phyloP scores from a whole-genome alignment of 2,113 vertebrate genomes.

The Chloropsis hardwickii region DNA sequence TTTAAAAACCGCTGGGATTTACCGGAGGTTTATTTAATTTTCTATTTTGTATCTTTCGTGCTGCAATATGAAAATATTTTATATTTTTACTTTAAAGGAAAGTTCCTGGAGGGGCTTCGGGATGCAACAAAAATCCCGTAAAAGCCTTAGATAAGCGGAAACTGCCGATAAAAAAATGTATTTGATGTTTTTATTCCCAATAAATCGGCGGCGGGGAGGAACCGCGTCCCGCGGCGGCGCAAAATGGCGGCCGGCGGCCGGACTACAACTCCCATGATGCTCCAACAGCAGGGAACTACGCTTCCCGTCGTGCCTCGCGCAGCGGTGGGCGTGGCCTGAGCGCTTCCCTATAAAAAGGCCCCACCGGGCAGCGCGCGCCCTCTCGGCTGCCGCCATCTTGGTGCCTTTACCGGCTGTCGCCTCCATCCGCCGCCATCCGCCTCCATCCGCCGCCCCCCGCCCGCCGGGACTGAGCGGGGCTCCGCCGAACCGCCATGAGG shows the following conservation, averaged over 20 bases:
- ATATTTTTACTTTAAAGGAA: neutral
- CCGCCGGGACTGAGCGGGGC: neutral
- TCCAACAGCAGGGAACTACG: rapidly evolving
- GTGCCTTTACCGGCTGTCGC: rapidly evolving
- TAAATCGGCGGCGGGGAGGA: neutral
- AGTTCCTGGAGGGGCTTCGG: neutral
- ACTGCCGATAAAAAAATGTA: rapidly evolving
- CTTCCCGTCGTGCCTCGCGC: neutral
- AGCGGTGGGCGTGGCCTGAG: rapidly evolving
- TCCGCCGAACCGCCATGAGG: neutral
- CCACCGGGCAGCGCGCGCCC: rapidly evolving
- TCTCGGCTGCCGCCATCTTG: neutral
- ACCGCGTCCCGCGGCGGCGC: neutral
- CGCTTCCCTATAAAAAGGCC: neutral
- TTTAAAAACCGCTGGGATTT: neutral
- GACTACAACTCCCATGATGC: neutral
- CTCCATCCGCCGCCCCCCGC: neutral
- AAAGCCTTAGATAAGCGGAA: too few species aligned
- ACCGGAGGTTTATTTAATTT: neutral
- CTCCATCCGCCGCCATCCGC: neutral
- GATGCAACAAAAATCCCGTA: neutral
- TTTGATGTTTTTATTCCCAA: neutral
- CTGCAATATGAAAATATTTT: neutral
- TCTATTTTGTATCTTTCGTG: neutral
- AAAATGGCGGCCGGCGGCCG: neutral